These are phyloP conservation scores for Oscheius sp. DNA, from an alignment of 2,888 invertebrate species.

Conservation along the genomic window DNA sequence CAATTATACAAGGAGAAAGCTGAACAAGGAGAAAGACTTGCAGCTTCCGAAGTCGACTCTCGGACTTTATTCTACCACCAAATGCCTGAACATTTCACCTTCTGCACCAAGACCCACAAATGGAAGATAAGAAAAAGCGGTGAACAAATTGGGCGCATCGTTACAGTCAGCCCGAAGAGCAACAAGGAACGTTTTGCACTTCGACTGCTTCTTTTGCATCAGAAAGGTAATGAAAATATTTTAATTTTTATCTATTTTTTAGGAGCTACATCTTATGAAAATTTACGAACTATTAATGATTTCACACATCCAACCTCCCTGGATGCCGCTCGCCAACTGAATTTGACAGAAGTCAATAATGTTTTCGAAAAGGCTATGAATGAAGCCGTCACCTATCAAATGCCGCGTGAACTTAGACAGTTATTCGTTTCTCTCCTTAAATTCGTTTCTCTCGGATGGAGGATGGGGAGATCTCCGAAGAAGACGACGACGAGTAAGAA, in stretches of 20 bases:
- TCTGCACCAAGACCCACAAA: background rate
- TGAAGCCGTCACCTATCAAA: background rate
- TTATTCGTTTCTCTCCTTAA: background rate
- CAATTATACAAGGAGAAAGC: no score
- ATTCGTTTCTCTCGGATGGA: no score
- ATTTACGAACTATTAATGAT: background rate
- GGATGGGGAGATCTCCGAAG: no score
- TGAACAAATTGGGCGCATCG: background rate
- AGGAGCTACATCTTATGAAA: background rate
- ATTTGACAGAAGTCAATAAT: background rate
- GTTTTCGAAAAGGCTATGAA: background rate
- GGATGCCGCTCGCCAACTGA: background rate
- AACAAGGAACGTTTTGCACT: background rate
- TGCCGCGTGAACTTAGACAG: background rate
- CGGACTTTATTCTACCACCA: background rate
- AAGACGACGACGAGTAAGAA: no score
- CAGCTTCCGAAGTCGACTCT: background rate
- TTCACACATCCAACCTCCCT: background rate
- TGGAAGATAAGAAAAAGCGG: background rate
- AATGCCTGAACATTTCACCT: slow-evolving; percentile 14
- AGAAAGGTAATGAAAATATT: no score
- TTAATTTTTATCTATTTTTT: no score
- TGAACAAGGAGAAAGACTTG: no score
- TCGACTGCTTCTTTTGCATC: background rate
- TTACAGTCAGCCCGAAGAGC: background rate